Base-by-base conservation (phyloP, 1,140 invertebrate species). In the Nixonia krombeini region DNA sequence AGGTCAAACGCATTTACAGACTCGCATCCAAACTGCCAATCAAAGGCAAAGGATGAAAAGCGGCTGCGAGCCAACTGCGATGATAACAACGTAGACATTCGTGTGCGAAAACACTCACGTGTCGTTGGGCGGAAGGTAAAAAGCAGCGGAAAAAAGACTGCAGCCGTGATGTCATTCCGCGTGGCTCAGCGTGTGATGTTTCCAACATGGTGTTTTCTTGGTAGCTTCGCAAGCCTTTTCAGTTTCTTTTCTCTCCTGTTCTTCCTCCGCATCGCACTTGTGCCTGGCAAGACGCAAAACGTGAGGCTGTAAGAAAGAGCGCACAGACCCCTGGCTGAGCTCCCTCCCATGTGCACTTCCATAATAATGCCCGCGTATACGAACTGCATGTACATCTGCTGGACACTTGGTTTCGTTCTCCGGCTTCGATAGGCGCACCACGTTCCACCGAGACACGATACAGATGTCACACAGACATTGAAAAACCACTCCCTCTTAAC, bases 131-230 rank as follows among this genome's bases (percentile, higher is more conserved):
- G 62, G 37, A 50, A 44, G 23, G 29, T 59, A 65, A 65, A 65
- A 65, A 65, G 46, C 45, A 10, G 15, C 21, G 26, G 21, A 31
- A 31, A 10, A 25, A 15, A 46, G 50, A 50, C 8, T 31, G 26
- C 28, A 68, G 40, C 29, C 59, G 41, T 62, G 61, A 70, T 61
- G 57, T 58, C 61, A 65, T 58, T 70, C 40, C 40, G n/a, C n/a
- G 37, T 50, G 28, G 29, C 65, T 74, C 57, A 35, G 72, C 68
- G 53, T 72, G 67, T 73, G 73, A 74, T 65, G 74, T 75, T 74
- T 75, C 70, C 69, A 75, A 67, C 52, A 47, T 70, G 63, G 46
- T 67, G 58, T 72, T 69, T 74, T 74, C 70, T 72, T 70, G 70
- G 72, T 59, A 67, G 37, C 13, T 40, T 28, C 40, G 42, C 41